These are phyloP conservation scores for Calameuta filiformis DNA, from an alignment of 2,888 invertebrate genomes.

Conservation along the genomic window DNA sequence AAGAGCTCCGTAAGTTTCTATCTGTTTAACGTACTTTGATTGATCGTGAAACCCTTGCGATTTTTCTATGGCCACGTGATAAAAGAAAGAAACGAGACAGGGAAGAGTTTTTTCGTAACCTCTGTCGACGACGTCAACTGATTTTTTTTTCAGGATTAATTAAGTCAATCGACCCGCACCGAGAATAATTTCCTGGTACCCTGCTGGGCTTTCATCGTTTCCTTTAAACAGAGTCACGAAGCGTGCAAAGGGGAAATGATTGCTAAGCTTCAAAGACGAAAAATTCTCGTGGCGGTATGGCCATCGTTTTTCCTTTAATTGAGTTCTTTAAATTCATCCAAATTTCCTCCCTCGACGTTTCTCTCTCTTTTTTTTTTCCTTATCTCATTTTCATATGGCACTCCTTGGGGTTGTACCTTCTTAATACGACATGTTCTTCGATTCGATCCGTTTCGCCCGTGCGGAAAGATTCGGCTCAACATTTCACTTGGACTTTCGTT, in stretches of 20 bases:
- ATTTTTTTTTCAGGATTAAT: conserved; percentile 15
- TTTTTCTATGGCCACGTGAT: not conserved
- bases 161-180: conserved; percentile 14
- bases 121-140: conserved; percentile 13
- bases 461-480: not conserved
- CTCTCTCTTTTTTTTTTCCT: not conserved
- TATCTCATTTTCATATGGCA: not conserved
- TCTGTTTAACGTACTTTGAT: not conserved
- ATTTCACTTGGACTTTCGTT: conserved; percentile 1
- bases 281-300: not conserved
- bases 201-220: conserved; percentile 4
- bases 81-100: not conserved
- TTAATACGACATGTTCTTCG: not conserved
- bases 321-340: not conserved
- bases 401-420: not conserved
- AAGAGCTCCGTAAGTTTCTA: not conserved
- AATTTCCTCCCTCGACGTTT: not conserved
- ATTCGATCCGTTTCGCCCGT: not conserved
- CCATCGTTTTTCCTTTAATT: not conserved
- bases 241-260: conserved; percentile 3
- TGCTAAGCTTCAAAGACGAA: not conserved
- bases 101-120: conserved; percentile 13
- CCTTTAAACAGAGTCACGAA: not conserved
- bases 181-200: conserved; percentile 14
- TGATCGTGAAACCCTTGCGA: not conserved